A percentile compares a stretch with the other conserved stretches of the same genome.
These are phyloP conservation scores for Stomatorhinus ivindoensis DNA, from an alignment of 2,113 vertebrate genomes.

Conservation along the genomic window DNA sequence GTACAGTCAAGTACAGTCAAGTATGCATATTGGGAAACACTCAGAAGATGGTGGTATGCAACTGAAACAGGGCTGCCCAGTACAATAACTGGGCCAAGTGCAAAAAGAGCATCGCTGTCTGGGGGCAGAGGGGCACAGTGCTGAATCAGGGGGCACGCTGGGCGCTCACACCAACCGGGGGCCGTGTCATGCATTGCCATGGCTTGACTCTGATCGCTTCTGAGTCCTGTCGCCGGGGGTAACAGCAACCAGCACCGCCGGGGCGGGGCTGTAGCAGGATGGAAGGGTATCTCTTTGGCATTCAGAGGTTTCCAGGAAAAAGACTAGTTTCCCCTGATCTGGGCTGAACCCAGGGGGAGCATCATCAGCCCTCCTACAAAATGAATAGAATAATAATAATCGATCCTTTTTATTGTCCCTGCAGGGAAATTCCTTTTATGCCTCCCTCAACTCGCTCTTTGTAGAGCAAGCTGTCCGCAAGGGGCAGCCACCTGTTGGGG, in stretches of 20 bases:
- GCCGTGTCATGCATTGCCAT: constrained; percentile 27
- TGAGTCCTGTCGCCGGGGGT: constrained; percentile 81
- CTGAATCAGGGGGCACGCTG: constrained; percentile 32
- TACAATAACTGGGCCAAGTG: not conserved
- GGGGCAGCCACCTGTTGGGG: too few relatives aligned
- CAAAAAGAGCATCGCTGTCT: not conserved
- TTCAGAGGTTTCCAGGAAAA: constrained; percentile 18
- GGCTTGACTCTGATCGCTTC: constrained; percentile 71
- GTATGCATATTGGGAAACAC: not conserved
- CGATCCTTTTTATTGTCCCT: too few relatives aligned
- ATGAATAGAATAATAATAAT: too few relatives aligned
- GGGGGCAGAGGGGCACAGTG: not conserved
- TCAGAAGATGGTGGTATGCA: not conserved
- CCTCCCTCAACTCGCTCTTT: too few relatives aligned
- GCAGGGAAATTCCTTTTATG: too few relatives aligned
- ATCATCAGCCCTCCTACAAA: not conserved
- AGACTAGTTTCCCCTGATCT: not conserved
- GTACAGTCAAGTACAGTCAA: not conserved
- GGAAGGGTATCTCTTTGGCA: constrained; percentile 7
- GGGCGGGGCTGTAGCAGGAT: constrained; percentile 45
- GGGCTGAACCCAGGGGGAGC: not conserved
- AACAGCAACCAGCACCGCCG: constrained; percentile 58
- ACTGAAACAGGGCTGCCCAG: not conserved
- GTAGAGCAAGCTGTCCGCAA: too few relatives aligned
- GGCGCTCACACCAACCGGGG: constrained; percentile 57